Evolutionary conservation across 2,797 vertebrate genomes (phyloP), one percentile per base, ranked within the genome.

Genomic region (Silurus aristotelis): DNA sequence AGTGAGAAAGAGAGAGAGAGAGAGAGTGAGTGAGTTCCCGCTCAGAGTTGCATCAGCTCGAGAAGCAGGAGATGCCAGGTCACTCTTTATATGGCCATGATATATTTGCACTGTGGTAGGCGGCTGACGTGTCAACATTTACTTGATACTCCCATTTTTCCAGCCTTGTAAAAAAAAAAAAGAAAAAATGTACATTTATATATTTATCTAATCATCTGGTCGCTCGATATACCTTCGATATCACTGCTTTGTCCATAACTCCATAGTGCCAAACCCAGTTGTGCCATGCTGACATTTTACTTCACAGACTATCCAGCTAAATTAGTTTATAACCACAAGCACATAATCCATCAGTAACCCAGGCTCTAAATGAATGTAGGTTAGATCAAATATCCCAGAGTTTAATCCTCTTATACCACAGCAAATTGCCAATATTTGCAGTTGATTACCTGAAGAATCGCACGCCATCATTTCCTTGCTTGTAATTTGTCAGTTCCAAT

Each of bases 41-140:
- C 71, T 75, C 71, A 3, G 1, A 27, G 77, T 82, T 82, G 80
- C 80, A 43, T 82, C 80, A 71, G 80, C 27, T n/a, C 6, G 56
- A 38, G 76, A 8, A 61, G 8, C 17, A 1, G 2, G 17, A 7
- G 58, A 63, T 63, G 76, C 20, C 58, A 38, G 76, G 31, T 63
- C 27, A 60, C 19, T 13, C 80, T 70, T 58, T 82, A 58, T 60
- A 82, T 58, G 80, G 77, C 20, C 15, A 27, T 15, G 80, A n/a
- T n/a, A 66, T 67, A 67, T 66, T 66, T 76, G 27, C 6, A 9
- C 13, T 58, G 75, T 60, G 52, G 56, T 48, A 60, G 25, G 22
- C 12, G 8, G 63, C 48, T n/a, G 67, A 58, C 66, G 31, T 71
- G 66, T 58, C 80, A n/a, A 20, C 5, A 25, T 70, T 56, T 31